Evolutionary conservation across 2,888 invertebrate genomes (phyloP).

Genomic region (Atrina japonica): DNA sequence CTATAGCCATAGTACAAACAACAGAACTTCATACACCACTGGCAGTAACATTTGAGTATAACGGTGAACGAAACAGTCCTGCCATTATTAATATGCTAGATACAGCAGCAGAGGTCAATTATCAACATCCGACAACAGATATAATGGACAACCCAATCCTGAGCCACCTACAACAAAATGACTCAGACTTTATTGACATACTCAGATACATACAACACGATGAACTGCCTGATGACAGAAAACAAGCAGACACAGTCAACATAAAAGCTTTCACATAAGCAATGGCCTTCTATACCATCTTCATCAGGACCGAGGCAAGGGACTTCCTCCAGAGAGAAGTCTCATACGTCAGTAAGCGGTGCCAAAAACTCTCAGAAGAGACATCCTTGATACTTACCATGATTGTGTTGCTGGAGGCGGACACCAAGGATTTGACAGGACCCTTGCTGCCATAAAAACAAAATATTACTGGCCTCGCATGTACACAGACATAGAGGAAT

Average conservation of each 20-base stretch:
- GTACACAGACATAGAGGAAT: constrained; percentile 44
- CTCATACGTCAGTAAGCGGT: constrained; percentile 35
- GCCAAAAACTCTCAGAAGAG: constrained; percentile 36
- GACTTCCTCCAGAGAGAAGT: constrained; percentile 1
- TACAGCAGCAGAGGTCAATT: not conserved
- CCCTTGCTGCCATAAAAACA: constrained; percentile 29
- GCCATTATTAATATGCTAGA: not conserved
- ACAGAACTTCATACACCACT: not conserved
- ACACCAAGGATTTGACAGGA: constrained; percentile 27
- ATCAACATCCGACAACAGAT: not conserved
- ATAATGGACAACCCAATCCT: not conserved
- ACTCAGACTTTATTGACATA: not conserved
- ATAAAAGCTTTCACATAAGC: constrained; percentile 2
- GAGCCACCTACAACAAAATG: not conserved
- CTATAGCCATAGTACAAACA: too few relatives aligned
- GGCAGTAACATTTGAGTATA: constrained; percentile 8
- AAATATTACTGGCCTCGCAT: constrained; percentile 46
- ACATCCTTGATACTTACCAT: constrained; percentile 47
- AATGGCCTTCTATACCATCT: constrained; percentile 16
- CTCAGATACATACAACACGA: not conserved
- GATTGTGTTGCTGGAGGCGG: constrained; percentile 30
- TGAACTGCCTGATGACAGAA: not conserved
- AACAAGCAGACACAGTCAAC: not conserved
- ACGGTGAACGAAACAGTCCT: not conserved
- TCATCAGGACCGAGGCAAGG: not conserved